These are phyloP conservation scores for Ancistrus triradiatus DNA, from an alignment of 2,113 vertebrate species.

Conservation along the genomic window DNA sequence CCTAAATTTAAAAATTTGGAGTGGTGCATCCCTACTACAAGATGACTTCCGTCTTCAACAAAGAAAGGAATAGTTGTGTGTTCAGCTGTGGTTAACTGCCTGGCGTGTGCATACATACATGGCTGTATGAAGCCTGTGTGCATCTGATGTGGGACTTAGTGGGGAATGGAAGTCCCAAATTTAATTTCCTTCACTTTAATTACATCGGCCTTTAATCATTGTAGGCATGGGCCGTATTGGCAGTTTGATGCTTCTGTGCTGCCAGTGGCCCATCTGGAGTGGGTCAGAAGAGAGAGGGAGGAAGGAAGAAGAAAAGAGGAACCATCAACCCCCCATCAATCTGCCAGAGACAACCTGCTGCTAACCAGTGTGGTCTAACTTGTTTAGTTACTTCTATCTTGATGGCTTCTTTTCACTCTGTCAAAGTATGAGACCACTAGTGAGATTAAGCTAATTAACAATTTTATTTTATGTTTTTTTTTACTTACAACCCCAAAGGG, in stretches of 20 bases:
- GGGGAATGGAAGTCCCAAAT: slow-evolving; percentile 46
- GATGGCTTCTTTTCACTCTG: no score
- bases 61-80: not conserved
- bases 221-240: slow-evolving; percentile 85
- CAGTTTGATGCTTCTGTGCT: slow-evolving; percentile 78
- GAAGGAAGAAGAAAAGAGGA: slow-evolving; percentile 8
- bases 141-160: slow-evolving; percentile 24
- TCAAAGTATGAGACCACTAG: no score
- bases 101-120: slow-evolving; percentile 20
- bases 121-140: slow-evolving; percentile 29
- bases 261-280: slow-evolving; percentile 82
- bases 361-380: slow-evolving; percentile 40
- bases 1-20: no score
- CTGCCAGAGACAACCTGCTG: slow-evolving; percentile 34
- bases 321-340: slow-evolving; percentile 25
- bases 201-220: slow-evolving; percentile 94
- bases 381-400: no score
- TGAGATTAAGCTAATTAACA: no score
- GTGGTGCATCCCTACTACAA: no score
- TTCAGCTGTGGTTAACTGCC: slow-evolving; percentile 25
- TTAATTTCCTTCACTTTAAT: slow-evolving; percentile 72
- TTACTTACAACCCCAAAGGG: no score
- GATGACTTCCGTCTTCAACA: not conserved
- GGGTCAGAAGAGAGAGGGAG: slow-evolving; percentile 22
- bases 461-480: no score